Conservation (phyloP, 2,113 vertebrate species). For the Ictalurus furcatus region DNA sequence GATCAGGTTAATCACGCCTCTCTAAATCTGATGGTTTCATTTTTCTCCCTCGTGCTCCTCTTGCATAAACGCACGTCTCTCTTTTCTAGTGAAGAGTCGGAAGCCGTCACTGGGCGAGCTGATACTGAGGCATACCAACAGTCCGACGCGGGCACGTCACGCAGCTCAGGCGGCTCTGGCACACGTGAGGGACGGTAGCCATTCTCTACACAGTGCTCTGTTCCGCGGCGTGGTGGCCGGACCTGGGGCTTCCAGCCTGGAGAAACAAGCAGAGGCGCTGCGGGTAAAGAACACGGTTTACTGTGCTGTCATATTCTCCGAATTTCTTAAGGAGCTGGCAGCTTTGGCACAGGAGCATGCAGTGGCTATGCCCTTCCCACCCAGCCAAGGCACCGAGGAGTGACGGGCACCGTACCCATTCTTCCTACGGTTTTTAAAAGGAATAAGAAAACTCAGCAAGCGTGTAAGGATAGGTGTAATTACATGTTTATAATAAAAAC, state of each 20-base stretch:
- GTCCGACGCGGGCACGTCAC: constrained; percentile 84
- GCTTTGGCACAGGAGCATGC: constrained; percentile 93
- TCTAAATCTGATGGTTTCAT: not conserved
- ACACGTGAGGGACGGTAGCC: constrained; percentile 82
- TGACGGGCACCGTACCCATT: constrained; percentile 55
- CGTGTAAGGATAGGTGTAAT: constrained; percentile 20
- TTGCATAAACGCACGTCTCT: not conserved
- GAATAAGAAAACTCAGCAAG: not conserved
- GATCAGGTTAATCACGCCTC: not conserved
- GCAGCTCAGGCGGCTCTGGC: constrained; percentile 84
- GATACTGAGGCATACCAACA: constrained; percentile 89
- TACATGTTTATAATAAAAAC: constrained; percentile 37
- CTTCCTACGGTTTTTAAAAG: constrained; percentile 1
- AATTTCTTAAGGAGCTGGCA: constrained; percentile 96
- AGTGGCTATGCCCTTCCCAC: constrained; percentile 85
- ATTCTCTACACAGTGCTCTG: constrained; percentile 78
- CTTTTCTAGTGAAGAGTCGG: constrained; percentile 82
- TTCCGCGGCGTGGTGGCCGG: constrained; percentile 66
- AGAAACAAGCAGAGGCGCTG: constrained; percentile 86
- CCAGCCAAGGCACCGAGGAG: constrained; percentile 77
- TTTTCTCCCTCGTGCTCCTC: not conserved
- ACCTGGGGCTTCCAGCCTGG: constrained; percentile 61
- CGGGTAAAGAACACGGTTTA: constrained; percentile 93
- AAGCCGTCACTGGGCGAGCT: constrained; percentile 89
- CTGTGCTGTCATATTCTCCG: constrained; percentile 90